phyloP scores from a whole-genome alignment of 2,797 vertebrate genomes.

The Melanotaenia nigrans region DNA sequence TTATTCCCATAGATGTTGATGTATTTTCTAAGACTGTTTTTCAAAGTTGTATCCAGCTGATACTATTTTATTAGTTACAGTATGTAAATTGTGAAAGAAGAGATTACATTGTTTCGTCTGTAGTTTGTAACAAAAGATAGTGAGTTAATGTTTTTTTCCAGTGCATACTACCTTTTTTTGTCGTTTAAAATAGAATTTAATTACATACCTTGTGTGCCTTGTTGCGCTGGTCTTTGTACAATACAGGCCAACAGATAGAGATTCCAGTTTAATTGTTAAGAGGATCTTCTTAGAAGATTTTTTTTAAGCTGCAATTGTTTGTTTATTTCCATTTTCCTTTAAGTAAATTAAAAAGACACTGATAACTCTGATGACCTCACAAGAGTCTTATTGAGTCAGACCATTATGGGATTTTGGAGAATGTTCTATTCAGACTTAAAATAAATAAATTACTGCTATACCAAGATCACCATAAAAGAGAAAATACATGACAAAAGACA shows the following conservation, averaged over 20 bases:
- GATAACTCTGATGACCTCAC: constrained; percentile 42
- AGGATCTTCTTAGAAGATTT: constrained; percentile 44
- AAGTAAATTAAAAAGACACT: constrained; percentile 78
- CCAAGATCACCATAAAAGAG: not conserved
- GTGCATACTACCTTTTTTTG: constrained; percentile 8
- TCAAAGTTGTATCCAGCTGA: constrained; percentile 24
- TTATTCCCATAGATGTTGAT: constrained; percentile 34
- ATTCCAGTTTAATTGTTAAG: constrained; percentile 49
- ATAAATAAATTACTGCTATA: not conserved
- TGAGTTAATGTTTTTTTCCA: not conserved
- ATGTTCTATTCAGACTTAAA: not conserved
- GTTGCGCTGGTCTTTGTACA: constrained; percentile 65
- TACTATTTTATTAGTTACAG: constrained; percentile 9
- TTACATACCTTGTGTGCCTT: constrained; percentile 50
- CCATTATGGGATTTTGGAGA: not conserved
- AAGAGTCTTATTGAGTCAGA: constrained; percentile 28
- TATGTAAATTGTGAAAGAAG: constrained; percentile 27
- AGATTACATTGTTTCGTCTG: constrained; percentile 9
- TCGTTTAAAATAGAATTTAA: constrained; percentile 5
- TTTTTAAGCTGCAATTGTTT: constrained; percentile 50
- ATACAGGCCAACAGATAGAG: constrained; percentile 40
- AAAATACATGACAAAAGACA: not conserved
- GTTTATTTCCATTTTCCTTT: constrained; percentile 55
- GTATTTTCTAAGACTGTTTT: constrained; percentile 45
- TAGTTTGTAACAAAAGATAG: constrained; percentile 27